Evolutionary conservation across 2,888 invertebrate species (phyloP).

Genomic region (Lasioglossum vierecki): DNA sequence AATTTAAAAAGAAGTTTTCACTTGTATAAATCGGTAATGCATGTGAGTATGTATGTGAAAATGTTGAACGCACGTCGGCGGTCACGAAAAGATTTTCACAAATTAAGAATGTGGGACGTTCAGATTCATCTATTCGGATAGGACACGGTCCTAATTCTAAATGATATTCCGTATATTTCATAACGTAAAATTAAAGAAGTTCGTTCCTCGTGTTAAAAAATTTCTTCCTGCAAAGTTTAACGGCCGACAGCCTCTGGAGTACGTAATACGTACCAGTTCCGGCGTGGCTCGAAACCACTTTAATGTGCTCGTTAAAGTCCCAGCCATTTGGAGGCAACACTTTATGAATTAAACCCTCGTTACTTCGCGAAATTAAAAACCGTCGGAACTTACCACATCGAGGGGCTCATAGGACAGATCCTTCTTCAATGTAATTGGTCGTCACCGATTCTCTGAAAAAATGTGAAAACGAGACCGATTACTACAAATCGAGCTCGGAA

Average conservation of each 20-base stretch:
- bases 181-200: conserved; percentile 46
- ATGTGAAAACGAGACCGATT: conserved; percentile 12
- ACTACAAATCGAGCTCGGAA: background rate
- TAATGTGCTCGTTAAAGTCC: conserved; percentile 76
- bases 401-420: conserved; percentile 30
- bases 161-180: conserved; percentile 38
- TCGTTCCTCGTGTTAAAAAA: conserved; percentile 32
- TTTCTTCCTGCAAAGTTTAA: conserved; percentile 52
- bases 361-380: conserved; percentile 77
- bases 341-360: conserved; percentile 73
- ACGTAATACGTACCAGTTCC: conserved; percentile 71
- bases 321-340: conserved; percentile 58
- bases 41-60: background rate
- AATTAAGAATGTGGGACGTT: conserved; percentile 20
- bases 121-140: background rate
- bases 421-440: conserved; percentile 44
- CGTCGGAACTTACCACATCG: conserved; percentile 65
- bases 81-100: background rate
- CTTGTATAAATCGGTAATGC: background rate
- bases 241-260: conserved; percentile 57
- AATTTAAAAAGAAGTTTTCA: background rate
- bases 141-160: conserved; percentile 25
- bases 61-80: background rate
- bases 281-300: conserved; percentile 71
- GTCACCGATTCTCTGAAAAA: conserved; percentile 41